These are phyloP conservation scores for Darevskia nairensis DNA, from an alignment of 2,797 vertebrate genomes.

Conservation along the genomic window DNA sequence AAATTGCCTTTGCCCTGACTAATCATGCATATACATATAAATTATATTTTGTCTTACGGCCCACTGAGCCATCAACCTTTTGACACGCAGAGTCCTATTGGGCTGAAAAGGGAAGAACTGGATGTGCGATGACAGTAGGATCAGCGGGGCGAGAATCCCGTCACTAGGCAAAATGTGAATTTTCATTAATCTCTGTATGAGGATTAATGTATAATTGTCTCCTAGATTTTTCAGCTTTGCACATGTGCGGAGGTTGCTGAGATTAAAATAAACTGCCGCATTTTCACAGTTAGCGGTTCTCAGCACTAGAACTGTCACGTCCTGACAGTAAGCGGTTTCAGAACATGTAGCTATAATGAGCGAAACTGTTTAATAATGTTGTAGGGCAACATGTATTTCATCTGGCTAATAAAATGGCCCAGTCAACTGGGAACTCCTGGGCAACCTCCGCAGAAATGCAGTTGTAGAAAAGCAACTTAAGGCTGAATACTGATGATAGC, in stretches of 20 bases:
- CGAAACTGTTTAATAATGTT: constrained; percentile 28
- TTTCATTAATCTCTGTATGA: not conserved
- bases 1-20: constrained; percentile 25
- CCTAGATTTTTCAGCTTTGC: not conserved
- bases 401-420: constrained; percentile 10
- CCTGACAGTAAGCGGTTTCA: constrained; percentile 6
- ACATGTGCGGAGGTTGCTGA: constrained; percentile 6
- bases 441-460: not conserved
- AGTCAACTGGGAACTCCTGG: not conserved
- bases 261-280: constrained; percentile 36
- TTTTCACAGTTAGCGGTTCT: constrained; percentile 33
- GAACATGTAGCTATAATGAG: constrained; percentile 23
- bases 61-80: constrained; percentile 42
- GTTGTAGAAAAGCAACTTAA: not conserved
- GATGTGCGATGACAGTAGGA: not conserved
- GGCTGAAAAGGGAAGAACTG: not conserved
- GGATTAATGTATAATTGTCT: constrained; percentile 34
- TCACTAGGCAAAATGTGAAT: not conserved
- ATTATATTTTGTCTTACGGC: constrained; percentile 35
- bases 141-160: constrained; percentile 32
- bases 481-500: not conserved
- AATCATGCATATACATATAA: constrained; percentile 37
- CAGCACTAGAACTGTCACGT: not conserved
- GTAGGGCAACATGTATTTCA: constrained; percentile 9
- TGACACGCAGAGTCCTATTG: constrained; percentile 12